Evolutionary conservation across 2,797 vertebrate species (phyloP), one percentile per base, ranked within the genome.

Genomic region (Helostoma temminkii): DNA sequence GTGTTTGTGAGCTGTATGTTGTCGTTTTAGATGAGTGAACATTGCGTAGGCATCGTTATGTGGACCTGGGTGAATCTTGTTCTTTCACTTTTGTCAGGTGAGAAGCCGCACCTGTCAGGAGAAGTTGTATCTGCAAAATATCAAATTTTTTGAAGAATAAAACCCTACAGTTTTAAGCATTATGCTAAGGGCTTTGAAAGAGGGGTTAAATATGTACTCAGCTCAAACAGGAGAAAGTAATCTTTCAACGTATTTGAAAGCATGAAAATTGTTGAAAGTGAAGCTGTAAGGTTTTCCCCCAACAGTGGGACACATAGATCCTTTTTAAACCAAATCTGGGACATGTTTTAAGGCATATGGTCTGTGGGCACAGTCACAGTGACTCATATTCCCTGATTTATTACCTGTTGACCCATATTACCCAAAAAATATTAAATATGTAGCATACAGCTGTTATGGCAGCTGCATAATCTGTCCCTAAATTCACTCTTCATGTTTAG

Each of bases 191-290:
- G 54, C 46, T 73, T 71, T 73, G 48, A 84, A 77, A 79, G 72
- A 74, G 46, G 69, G 71, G 43, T 63, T 77, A 77, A 80, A 83
- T 78, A 63, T 61, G 61, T n/a, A 79, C 73, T 80, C 60, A 32
- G 66, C 64, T 79, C 68, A 59, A 9, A 18, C 55, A 76, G 55
- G 46, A 61, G 65, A 28, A 65, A 78, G 65, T 84, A 84, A 86
- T 84, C 83, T 73, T 63, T 74, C 53, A 82, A 74, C 60, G 76
- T 81, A 80, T 80, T 84, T 76, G 62, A 81, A 78, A 81, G 75
- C 71, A 59, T 79, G 56, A 73, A 84, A 82, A 82, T 76, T 61
- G 54, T 71, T 7, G 2, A 77, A 76, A 78, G 64, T 63, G 47
- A 80, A 69, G 57, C 75, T 74, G 46, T 36, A 55, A 77, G 62